Conservation (phyloP, 2,888 invertebrate species). For the Chouioia cunea region DNA sequence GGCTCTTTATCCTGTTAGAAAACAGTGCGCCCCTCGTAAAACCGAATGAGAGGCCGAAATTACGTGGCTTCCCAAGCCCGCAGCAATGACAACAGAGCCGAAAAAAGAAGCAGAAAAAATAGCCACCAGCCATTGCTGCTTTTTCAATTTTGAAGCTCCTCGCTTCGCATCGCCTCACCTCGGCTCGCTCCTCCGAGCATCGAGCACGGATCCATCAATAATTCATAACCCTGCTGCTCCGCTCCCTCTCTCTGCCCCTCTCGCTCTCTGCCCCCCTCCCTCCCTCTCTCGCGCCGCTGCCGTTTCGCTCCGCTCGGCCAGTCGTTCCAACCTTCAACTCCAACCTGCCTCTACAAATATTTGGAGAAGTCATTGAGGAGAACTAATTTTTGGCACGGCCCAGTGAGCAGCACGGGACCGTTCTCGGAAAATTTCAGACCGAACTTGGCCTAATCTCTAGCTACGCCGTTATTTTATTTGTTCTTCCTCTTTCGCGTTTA, state of each 20-base stretch:
- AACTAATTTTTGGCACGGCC: not conserved
- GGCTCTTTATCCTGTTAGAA: constrained; percentile 39
- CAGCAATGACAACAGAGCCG: constrained; percentile 2
- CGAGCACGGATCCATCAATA: constrained; percentile 23
- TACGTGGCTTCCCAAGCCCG: constrained; percentile 15
- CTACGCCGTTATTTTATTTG: too few species aligned
- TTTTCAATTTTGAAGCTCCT: constrained; percentile 18
- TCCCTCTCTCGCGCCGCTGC: not conserved
- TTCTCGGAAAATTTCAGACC: constrained; percentile 14
- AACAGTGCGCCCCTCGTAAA: constrained; percentile 16
- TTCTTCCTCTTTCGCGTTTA: too few species aligned
- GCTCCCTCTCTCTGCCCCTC: too few species aligned
- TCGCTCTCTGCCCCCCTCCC: too few species aligned
- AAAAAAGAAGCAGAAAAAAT: not conserved
- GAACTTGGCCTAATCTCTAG: too few species aligned
- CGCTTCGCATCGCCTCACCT: too few species aligned
- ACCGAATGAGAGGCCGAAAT: constrained; percentile 23
- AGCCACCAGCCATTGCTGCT: too few species aligned
- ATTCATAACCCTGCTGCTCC: constrained; percentile 22
- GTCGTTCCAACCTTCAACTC: constrained; percentile 17
- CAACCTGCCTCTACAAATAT: not conserved
- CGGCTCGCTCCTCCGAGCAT: not conserved
- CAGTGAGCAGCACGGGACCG: not conserved
- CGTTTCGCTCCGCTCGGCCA: constrained; percentile 6
- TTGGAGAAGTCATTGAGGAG: not conserved